Base-by-base conservation (phyloP, 1,140 invertebrate species). In the Habropoda laboriosa region DNA sequence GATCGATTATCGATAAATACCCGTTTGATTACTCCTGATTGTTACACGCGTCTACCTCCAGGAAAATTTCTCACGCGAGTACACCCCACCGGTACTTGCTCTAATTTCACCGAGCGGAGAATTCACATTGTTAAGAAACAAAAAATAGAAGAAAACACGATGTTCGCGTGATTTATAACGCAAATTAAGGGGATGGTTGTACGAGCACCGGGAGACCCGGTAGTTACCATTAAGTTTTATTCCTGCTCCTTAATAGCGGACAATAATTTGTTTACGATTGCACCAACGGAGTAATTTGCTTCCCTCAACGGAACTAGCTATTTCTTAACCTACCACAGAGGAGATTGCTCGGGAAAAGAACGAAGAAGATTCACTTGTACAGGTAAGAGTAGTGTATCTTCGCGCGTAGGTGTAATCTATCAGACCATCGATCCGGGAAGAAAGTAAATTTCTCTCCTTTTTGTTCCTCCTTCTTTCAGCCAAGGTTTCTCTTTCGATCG, bases 1-100 rank as follows among this genome's bases (percentile, higher is more conserved):
- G 58, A 83, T 83, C 81, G 76, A 78, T 83, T 67, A 82, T 82
- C 80, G 79, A 83, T 81, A 77, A 83, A 81, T 81, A 55, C 58
- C 21, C 32, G 1, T 40, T 24, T 27, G 30, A 32, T 51, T 42
- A 57, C 53, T 55, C 45, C 24, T 32, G 30, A 71, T 38, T 67
- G 79, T 77, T 60, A 66, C 49, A 30, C 30, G 49, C 40, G 57
- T 71, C 21, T 30, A n/a, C n/a, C n/a, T 13, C 21, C 35, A 16
- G 35, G 35, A 3, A 42, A 12, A 42, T 5, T 6, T 6, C 40
- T n/a, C n/a, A n/a, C n/a, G n/a, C n/a, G n/a, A n/a, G n/a, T n/a
- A n/a, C 40, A 42, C 5, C 5, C 5, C 40, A 42, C 40, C 40
- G 40, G 40, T 42, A 6, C 71, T 30, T 45, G 51, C 38, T 81